Percentiles rank a stretch among this genome's conserved stretches.
Evolutionary conservation across 2,113 vertebrate genomes (phyloP).

Genomic region (Hemichromis elongatus): DNA sequence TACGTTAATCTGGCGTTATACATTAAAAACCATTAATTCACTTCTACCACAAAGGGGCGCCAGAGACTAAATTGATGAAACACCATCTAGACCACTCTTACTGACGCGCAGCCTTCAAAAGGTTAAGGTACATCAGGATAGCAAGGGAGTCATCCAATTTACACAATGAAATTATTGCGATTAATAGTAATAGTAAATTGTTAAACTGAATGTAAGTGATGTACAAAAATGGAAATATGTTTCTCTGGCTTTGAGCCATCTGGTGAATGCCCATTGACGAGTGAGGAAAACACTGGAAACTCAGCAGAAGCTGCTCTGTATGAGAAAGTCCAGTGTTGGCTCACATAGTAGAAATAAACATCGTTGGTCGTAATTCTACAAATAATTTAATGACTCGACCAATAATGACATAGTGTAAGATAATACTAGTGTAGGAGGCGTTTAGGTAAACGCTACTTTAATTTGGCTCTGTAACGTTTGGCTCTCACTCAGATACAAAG

Average conservation of each 20-base stretch:
- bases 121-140: neutral
- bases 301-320: neutral
- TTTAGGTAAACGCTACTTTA: neutral
- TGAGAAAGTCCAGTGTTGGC: neutral
- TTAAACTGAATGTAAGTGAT: neutral
- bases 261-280: neutral
- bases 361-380: neutral
- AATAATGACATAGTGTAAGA: neutral
- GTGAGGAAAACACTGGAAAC: neutral
- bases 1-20: neutral
- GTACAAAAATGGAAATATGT: neutral
- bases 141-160: neutral
- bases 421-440: neutral
- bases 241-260: neutral
- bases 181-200: neutral
- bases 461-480: neutral
- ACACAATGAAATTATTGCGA: neutral
- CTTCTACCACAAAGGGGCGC: constrained; percentile 63
- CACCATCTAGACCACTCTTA: neutral
- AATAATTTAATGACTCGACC: neutral
- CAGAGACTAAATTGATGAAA: constrained; percentile 38
- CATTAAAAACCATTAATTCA: neutral
- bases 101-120: neutral
- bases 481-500: neutral
- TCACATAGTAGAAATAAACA: neutral